Conservation (phyloP, 2,888 invertebrate genomes). For the Chrysomela aeneicollis region DNA sequence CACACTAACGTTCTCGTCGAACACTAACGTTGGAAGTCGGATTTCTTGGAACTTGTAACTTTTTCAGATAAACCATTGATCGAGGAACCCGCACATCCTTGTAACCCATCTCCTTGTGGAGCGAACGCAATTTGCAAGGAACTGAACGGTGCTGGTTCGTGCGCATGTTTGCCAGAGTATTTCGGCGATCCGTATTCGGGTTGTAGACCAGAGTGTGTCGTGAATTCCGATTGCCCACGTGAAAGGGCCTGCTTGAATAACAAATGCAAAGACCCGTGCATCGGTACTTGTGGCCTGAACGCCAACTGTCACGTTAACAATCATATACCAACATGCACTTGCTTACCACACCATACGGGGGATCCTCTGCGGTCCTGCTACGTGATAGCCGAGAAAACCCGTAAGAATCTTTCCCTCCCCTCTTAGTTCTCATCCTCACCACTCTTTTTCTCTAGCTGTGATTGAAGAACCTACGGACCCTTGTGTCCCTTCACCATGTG, state of each 20-base stretch:
- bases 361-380: slow-evolving; percentile 81
- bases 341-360: slow-evolving; percentile 77
- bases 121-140: slow-evolving; percentile 86
- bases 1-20: background rate
- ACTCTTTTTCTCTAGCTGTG: slow-evolving; percentile 41
- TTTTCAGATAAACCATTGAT: slow-evolving; percentile 62
- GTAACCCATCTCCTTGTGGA: slow-evolving; percentile 86
- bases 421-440: slow-evolving; percentile 19
- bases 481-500: slow-evolving; percentile 78
- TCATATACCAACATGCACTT: slow-evolving; percentile 82
- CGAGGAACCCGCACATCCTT: slow-evolving; percentile 70
- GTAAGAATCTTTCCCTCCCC: slow-evolving; percentile 53
- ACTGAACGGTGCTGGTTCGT: slow-evolving; percentile 81
- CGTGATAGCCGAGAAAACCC: slow-evolving; percentile 56
- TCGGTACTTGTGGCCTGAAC: slow-evolving; percentile 83
- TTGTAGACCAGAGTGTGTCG: slow-evolving; percentile 88
- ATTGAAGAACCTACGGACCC: slow-evolving; percentile 62
- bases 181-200: slow-evolving; percentile 87
- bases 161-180: slow-evolving; percentile 82
- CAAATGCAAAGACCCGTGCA: slow-evolving; percentile 85
- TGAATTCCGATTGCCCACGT: slow-evolving; percentile 82
- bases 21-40: background rate
- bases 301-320: slow-evolving; percentile 84
- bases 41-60: background rate
- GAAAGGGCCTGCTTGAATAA: slow-evolving; percentile 82